Conservation (phyloP, 1,140 invertebrate species). For the Leucophenga varia region DNA sequence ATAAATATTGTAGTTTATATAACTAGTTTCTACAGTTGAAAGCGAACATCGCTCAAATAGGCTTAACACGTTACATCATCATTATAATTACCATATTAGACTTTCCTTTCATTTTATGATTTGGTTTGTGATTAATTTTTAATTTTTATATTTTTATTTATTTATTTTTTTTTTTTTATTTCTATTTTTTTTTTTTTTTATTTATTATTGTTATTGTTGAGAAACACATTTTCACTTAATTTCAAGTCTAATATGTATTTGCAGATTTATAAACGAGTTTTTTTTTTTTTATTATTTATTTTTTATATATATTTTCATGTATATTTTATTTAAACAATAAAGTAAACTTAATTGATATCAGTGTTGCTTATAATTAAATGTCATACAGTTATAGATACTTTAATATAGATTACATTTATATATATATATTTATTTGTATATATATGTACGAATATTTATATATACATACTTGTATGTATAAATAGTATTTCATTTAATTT, state of each 20-base stretch:
- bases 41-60: constrained; percentile 54
- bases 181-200: constrained; percentile 19
- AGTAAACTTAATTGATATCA: constrained; percentile 50
- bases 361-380: constrained; percentile 41
- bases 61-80: constrained; percentile 24
- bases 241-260: constrained; percentile 38
- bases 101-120: constrained; percentile 13
- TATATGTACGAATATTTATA: constrained; percentile 30
- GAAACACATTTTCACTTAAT: constrained; percentile 11
- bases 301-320: constrained; percentile 27
- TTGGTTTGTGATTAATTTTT: constrained; percentile 20
- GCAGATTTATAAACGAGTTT: constrained; percentile 18
- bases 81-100: constrained; percentile 23
- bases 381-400: constrained; percentile 32
- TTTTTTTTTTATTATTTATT: constrained; percentile 17
- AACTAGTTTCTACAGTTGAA: constrained; percentile 45
- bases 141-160: constrained; percentile 26
- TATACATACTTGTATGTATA: neutral
- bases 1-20: constrained; percentile 36
- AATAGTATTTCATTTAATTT: constrained; percentile 1
- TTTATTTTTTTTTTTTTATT: constrained; percentile 6
- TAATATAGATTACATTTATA: constrained; percentile 14
- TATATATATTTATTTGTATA: constrained; percentile 38
- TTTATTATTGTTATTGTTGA: constrained; percentile 11
- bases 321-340: constrained; percentile 31